These are phyloP conservation scores for Synergus laeviventris DNA, from an alignment of 2,888 invertebrate genomes.

Conservation along the genomic window DNA sequence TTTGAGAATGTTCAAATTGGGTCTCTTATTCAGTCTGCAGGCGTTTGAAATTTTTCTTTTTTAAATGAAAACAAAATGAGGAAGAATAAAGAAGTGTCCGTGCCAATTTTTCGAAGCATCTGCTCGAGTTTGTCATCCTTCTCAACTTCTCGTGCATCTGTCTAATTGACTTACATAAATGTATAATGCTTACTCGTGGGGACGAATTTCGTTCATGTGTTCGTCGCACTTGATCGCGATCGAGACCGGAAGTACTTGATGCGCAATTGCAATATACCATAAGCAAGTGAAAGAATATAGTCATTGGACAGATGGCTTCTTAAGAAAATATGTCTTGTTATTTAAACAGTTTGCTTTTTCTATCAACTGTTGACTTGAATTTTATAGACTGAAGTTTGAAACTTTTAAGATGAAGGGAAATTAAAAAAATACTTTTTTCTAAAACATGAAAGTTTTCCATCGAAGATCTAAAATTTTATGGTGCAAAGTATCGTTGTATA, in stretches of 20 bases:
- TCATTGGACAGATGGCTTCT: slow-evolving; percentile 15
- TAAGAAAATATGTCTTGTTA: background rate
- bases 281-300: slow-evolving; percentile 19
- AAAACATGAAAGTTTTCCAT: too few species aligned
- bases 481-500: too few species aligned
- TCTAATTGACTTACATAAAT: slow-evolving; percentile 38
- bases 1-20: slow-evolving; percentile 3
- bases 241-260: slow-evolving; percentile 18
- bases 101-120: slow-evolving; percentile 11
- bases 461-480: too few species aligned
- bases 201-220: slow-evolving; percentile 13
- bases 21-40: slow-evolving; percentile 4
- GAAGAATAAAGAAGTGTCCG: slow-evolving; percentile 8
- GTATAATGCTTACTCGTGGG: slow-evolving; percentile 11
- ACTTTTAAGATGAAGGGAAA: too few species aligned
- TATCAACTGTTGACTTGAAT: background rate
- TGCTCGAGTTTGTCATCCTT: slow-evolving; percentile 24
- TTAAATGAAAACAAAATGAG: slow-evolving; percentile 11
- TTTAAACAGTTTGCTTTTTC: background rate
- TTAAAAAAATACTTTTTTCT: too few species aligned
- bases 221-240: slow-evolving; percentile 19
- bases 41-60: background rate
- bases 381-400: too few species aligned
- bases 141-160: slow-evolving; percentile 18
- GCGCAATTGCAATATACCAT: slow-evolving; percentile 32